Conservation (phyloP, 2,797 vertebrate species). For the Oceanodroma leucorhoa region DNA sequence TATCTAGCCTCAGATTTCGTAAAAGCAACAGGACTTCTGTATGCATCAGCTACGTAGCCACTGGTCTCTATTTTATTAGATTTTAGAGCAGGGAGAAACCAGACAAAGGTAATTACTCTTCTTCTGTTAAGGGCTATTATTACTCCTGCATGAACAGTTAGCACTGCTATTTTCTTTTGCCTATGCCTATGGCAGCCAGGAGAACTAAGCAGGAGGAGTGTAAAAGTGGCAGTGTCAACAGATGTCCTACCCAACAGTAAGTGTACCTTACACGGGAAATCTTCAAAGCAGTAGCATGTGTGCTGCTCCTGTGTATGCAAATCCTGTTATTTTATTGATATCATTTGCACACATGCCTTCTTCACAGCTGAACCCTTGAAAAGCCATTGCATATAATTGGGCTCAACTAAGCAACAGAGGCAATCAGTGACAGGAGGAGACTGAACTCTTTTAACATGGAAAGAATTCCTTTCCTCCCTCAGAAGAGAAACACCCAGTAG, state of each 20-base stretch:
- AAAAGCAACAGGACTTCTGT: neutral
- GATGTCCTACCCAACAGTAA: constrained; percentile 41
- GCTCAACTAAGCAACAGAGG: constrained; percentile 39
- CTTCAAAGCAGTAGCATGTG: constrained; percentile 29
- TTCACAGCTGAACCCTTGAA: constrained; percentile 7
- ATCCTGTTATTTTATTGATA: constrained; percentile 58
- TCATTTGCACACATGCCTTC: constrained; percentile 50
- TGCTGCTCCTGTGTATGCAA: constrained; percentile 6
- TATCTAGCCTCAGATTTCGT: neutral
- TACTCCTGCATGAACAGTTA: constrained; percentile 68
- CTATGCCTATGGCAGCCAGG: constrained; percentile 34
- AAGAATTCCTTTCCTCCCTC: constrained; percentile 67
- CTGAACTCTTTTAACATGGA: constrained; percentile 59
- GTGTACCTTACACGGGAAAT: constrained; percentile 52
- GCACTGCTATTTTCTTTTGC: constrained; percentile 64
- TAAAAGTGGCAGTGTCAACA: constrained; percentile 53
- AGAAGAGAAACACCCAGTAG: constrained; percentile 67
- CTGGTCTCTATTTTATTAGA: constrained; percentile 30
- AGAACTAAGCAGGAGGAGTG: constrained; percentile 37
- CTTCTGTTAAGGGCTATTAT: constrained; percentile 69
- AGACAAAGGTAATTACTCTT: constrained; percentile 75
- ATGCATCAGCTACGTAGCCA: neutral
- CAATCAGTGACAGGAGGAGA: constrained; percentile 58
- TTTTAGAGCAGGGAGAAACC: constrained; percentile 51
- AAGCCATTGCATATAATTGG: constrained; percentile 50